Conservation (phyloP, 2,888 invertebrate species). For the Anoncus sp. region DNA sequence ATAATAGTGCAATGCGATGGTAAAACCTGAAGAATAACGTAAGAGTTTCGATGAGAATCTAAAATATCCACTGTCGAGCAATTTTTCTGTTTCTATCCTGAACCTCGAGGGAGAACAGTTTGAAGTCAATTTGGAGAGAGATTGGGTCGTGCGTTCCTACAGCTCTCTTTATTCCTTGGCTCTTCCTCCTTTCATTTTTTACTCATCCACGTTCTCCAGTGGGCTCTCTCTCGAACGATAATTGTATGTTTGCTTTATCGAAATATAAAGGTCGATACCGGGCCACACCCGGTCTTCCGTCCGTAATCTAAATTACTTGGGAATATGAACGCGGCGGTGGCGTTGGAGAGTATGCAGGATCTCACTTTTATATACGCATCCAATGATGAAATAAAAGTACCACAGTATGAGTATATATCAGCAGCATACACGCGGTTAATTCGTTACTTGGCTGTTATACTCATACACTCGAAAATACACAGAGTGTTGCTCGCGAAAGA, state of each 20-base stretch:
- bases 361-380: conserved; percentile 28
- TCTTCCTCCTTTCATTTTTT: conserved; percentile 14
- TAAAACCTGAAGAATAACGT: not conserved
- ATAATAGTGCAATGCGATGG: not conserved
- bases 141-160: conserved; percentile 1
- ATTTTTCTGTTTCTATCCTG: not conserved
- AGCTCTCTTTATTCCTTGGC: not conserved
- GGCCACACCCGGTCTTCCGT: conserved; percentile 57
- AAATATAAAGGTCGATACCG: conserved; percentile 65
- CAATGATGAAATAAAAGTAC: conserved; percentile 22
- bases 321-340: conserved; percentile 32
- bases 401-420: conserved; percentile 14
- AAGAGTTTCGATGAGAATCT: not conserved
- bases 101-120: not conserved
- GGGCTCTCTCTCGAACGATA: conserved; percentile 56
- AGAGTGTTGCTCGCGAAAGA: conserved; percentile 33
- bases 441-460: conserved; percentile 49
- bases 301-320: conserved; percentile 68
- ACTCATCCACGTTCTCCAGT: conserved; percentile 5
- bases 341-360: conserved; percentile 13
- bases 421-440: conserved; percentile 42
- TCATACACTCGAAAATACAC: conserved; percentile 43
- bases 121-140: not conserved
- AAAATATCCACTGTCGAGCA: not conserved
- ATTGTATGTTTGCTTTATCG: conserved; percentile 71